Evolutionary conservation across 2,113 vertebrate species (phyloP).

Genomic region (Puntigrus tetrazona): DNA sequence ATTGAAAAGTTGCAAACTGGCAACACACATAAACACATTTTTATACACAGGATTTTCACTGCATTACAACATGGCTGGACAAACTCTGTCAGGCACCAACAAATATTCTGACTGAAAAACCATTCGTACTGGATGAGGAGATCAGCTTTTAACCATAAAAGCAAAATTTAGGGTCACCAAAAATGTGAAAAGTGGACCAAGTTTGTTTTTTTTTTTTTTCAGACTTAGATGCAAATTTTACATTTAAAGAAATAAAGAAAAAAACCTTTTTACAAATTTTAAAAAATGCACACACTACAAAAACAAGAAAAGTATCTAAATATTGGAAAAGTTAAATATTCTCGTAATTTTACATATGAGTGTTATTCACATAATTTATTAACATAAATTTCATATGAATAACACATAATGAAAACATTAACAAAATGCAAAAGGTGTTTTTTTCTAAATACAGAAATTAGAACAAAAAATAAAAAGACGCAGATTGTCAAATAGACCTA

Average conservation of each 20-base stretch:
- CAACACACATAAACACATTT: background rate
- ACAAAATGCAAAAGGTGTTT: background rate
- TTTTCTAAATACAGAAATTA: background rate
- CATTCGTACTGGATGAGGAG: background rate
- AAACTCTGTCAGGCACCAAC: background rate
- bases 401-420: background rate
- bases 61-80: background rate
- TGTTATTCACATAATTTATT: background rate
- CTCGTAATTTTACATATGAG: background rate
- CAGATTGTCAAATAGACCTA: background rate
- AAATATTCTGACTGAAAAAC: background rate
- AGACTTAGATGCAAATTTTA: background rate
- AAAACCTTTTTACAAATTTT: background rate
- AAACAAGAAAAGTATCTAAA: background rate
- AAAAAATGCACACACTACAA: background rate
- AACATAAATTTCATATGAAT: background rate
- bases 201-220: background rate
- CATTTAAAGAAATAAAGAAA: background rate
- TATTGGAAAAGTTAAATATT: background rate
- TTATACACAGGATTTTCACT: background rate
- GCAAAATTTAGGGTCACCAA: background rate
- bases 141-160: background rate
- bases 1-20: conserved; percentile 20
- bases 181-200: background rate
- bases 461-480: background rate